Evolutionary conservation across 2,113 vertebrate genomes (phyloP).

Genomic region (Hylia prasina): DNA sequence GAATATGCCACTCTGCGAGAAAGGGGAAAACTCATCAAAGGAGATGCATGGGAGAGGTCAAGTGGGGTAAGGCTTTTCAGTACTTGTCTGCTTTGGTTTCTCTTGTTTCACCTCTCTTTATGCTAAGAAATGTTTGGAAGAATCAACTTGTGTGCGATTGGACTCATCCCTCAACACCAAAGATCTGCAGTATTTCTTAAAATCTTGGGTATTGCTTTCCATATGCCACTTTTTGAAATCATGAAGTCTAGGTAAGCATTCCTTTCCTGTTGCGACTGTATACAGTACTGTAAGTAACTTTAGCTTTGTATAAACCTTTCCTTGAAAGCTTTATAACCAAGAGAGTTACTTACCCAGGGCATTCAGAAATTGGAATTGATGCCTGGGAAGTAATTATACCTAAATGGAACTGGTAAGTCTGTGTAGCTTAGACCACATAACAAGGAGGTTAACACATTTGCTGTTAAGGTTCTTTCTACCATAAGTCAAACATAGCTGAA

Average conservation of each 20-base stretch:
- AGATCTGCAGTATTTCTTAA: not conserved
- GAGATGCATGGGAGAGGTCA: constrained; percentile 85
- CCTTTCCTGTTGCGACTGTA: not conserved
- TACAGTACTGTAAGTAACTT: not conserved
- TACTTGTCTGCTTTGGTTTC: not conserved
- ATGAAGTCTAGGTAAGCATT: not conserved
- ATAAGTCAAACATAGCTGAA: not conserved
- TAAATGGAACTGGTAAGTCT: not conserved
- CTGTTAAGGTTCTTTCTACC: not conserved
- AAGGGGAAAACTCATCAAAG: constrained; percentile 80
- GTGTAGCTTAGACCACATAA: not conserved
- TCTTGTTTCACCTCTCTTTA: not conserved
- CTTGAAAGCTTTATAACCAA: not conserved
- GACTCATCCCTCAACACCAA: not conserved
- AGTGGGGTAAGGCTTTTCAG: constrained; percentile 84
- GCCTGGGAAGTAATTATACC: not conserved
- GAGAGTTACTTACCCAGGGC: not conserved
- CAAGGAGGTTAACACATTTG: not conserved
- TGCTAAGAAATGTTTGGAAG: not conserved
- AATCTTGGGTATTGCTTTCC: not conserved
- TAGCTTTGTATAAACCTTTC: not conserved
- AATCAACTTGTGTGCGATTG: not conserved
- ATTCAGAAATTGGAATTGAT: not conserved
- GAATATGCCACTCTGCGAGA: constrained; percentile 78
- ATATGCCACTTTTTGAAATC: not conserved